Evolutionary conservation across 2,113 vertebrate species (phyloP).

Genomic region (Cavia porcellus): DNA sequence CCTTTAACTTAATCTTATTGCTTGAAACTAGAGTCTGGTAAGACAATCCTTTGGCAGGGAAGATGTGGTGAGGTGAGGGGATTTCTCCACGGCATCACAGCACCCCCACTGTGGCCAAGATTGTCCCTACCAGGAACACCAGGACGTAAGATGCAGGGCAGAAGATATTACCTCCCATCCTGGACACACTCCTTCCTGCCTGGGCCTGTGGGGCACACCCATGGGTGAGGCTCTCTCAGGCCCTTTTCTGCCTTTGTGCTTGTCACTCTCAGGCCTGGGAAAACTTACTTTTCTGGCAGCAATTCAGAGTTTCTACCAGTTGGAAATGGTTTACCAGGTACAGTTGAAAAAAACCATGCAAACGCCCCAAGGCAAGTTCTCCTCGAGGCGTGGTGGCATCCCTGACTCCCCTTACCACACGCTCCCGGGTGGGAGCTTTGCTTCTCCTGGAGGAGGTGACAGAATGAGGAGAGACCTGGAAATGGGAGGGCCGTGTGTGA

Average conservation of each 20-base stretch:
- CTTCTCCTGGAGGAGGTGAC: neutral
- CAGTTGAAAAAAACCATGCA: neutral
- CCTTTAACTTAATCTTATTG: neutral
- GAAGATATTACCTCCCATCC: neutral
- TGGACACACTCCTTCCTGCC: neutral
- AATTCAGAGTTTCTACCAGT: neutral
- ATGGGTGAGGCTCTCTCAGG: neutral
- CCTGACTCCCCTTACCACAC: neutral
- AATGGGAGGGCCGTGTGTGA: neutral
- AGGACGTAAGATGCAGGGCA: neutral
- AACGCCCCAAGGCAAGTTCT: neutral
- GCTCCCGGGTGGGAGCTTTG: neutral
- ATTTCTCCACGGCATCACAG: neutral
- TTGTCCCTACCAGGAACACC: neutral
- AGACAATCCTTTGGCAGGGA: neutral
- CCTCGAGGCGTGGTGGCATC: neutral
- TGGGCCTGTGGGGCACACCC: slow-evolving; percentile 13
- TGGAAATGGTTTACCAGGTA: neutral
- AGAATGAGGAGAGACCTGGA: neutral
- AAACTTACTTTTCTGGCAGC: slow-evolving; percentile 54
- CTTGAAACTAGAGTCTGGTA: neutral
- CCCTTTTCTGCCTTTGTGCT: neutral
- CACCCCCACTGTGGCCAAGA: neutral
- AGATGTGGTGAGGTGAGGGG: neutral
- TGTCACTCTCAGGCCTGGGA: slow-evolving; percentile 56